A percentile compares a stretch with the other conserved stretches of the same genome.
phyloP scores from a whole-genome alignment of 2,113 vertebrate species.

The Macquaria ambigua region DNA sequence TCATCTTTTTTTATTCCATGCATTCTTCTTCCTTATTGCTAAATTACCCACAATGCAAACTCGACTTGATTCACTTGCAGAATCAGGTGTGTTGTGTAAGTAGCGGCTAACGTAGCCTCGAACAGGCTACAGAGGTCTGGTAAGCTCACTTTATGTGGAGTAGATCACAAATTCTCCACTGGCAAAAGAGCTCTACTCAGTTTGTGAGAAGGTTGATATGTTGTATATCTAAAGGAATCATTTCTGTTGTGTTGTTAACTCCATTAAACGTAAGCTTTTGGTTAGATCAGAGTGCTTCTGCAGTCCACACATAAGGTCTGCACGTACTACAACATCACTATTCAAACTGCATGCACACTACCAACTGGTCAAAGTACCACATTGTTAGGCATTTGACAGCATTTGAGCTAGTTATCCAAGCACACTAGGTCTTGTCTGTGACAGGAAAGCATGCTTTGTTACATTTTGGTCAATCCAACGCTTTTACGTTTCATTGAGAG shows the following conservation, averaged over 20 bases:
- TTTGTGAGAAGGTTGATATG: too few species aligned
- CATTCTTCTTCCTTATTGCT: neutral
- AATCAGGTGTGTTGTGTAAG: neutral
- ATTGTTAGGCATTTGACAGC: neutral
- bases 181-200: too few species aligned
- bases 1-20: neutral
- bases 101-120: too few species aligned
- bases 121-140: too few species aligned
- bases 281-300: too few species aligned
- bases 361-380: neutral
- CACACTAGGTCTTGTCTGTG: neutral
- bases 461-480: slow-evolving; percentile 6
- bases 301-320: too few species aligned
- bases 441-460: neutral
- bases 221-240: too few species aligned
- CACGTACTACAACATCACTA: too few species aligned
- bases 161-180: too few species aligned
- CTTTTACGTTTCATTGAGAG: neutral
- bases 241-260: too few species aligned
- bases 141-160: neutral
- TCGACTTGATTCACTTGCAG: neutral
- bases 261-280: too few species aligned
- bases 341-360: neutral
- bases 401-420: neutral
- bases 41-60: neutral